phyloP scores from a whole-genome alignment of 2,113 vertebrate species.

The Edolisoma coerulescens region DNA sequence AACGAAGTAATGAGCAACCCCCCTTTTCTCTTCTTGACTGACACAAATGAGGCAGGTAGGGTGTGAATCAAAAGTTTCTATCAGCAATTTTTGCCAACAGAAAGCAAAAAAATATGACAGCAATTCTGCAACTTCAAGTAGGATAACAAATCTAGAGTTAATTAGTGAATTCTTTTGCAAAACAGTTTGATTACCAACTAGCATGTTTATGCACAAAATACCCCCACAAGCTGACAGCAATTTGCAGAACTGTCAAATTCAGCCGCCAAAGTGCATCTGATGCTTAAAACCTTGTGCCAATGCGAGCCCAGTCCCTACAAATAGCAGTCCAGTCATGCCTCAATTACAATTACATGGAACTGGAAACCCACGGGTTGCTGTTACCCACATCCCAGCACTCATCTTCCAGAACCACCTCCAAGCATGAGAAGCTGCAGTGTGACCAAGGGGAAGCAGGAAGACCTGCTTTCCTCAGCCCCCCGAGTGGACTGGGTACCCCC shows the following conservation, averaged over 20 bases:
- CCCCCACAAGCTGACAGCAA: conserved; percentile 48
- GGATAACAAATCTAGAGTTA: conserved; percentile 59
- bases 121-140: conserved; percentile 51
- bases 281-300: neutral
- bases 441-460: neutral
- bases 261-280: neutral
- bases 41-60: conserved; percentile 68
- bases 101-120: conserved; percentile 51
- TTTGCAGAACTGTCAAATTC: conserved; percentile 60
- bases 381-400: neutral
- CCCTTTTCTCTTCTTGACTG: conserved; percentile 48
- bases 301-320: neutral
- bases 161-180: conserved; percentile 56
- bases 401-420: neutral
- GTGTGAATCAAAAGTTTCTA: conserved; percentile 72
- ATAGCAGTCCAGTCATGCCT: neutral
- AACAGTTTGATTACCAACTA: conserved; percentile 54
- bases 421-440: neutral
- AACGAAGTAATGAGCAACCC: conserved; percentile 35
- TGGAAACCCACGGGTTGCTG: neutral
- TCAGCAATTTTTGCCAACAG: conserved; percentile 47
- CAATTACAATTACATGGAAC: neutral
- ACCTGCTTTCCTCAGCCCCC: neutral
- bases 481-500: rapidly evolving
- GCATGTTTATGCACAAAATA: conserved; percentile 36